A percentile compares a stretch with the other conserved stretches of the same genome.
phyloP scores from a whole-genome alignment of 2,113 vertebrate species.

The Ameiurus melas region DNA sequence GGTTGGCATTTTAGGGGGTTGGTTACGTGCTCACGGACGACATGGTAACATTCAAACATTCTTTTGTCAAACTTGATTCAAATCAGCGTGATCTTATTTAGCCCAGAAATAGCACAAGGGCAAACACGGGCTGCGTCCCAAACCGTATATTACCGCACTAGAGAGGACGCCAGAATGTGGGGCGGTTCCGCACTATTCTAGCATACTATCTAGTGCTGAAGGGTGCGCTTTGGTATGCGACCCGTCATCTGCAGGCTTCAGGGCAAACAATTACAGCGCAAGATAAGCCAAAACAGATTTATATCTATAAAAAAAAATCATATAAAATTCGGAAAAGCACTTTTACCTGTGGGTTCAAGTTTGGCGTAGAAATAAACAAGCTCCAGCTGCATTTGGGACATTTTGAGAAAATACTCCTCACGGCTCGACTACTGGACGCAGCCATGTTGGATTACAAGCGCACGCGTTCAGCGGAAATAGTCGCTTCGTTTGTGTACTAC shows the following conservation, averaged over 20 bases:
- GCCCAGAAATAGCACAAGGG: background rate
- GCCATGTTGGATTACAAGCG: constrained; percentile 65
- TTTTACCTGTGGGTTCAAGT: constrained; percentile 57
- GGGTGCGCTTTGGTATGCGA: background rate
- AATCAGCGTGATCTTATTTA: background rate
- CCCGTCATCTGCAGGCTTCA: background rate
- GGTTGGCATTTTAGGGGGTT: too few species aligned
- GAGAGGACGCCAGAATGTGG: background rate
- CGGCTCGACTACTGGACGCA: constrained; percentile 54
- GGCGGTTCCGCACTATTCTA: background rate
- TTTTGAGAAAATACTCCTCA: constrained; percentile 57
- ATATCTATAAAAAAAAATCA: background rate
- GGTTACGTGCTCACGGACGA: too few species aligned
- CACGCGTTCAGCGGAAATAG: constrained; percentile 53
- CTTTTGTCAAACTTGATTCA: background rate
- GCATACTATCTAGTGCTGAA: background rate
- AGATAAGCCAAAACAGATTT: background rate
- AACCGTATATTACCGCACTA: background rate
- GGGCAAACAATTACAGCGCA: background rate
- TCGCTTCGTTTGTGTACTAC: background rate
- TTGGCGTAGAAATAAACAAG: constrained; percentile 19
- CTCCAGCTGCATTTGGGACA: constrained; percentile 51
- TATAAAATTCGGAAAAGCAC: background rate
- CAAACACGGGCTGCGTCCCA: background rate
- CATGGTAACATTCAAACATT: background rate